Base-by-base conservation (phyloP, 2,888 invertebrate genomes). In the Conistra vaccinii region DNA sequence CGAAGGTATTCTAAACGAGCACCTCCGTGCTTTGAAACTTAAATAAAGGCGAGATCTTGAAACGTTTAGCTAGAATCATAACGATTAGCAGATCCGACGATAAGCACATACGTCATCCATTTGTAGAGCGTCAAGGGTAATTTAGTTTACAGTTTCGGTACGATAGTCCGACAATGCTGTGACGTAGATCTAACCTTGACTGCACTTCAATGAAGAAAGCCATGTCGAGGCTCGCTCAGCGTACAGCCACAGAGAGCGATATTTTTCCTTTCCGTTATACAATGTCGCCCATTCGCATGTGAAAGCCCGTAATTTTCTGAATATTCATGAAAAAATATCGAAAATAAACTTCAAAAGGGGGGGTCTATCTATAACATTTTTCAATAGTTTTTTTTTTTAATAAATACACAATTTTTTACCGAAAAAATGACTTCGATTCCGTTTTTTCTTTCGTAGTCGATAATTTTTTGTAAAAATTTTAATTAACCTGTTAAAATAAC, bases 131-230 rank as follows among this genome's bases (percentile, higher is more conserved):
- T 84, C 79, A 81, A 86, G 78, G 81, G 85, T 87, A 87, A 86
- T 86, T 76, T 75, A 78, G 81, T 82, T 84, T 74, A 84, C 75
- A 80, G 84, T 78, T 88, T 88, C 67, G 76, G 75, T 78, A 78
- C 78, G 76, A 80, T 83, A 76, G 73, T 73, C 76, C 68, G 78
- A 85, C 82, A 87, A 82, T 85, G 73, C 74, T 58, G 55, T 87
- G 83, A 88, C 86, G 87, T 85, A 75, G 32, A 53, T 29, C 55
- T 78, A 85, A 81, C 87, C 83, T 87, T 88, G 78, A 81, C 69
- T 68, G 71, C n/a, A 75, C 58, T 82, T 73, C 78, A 82, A 78
- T 78, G 76, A 78, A 84, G 84, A 87, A 86, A 86, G 78, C 77
- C 80, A 77, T 73, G 78, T 84, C 75, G 74, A 75, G 77, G 73